Percentiles rank a stretch among this genome's conserved stretches.
These are phyloP conservation scores for Semnopithecus entellus DNA, from an alignment of 2,113 vertebrate genomes.

Conservation along the genomic window DNA sequence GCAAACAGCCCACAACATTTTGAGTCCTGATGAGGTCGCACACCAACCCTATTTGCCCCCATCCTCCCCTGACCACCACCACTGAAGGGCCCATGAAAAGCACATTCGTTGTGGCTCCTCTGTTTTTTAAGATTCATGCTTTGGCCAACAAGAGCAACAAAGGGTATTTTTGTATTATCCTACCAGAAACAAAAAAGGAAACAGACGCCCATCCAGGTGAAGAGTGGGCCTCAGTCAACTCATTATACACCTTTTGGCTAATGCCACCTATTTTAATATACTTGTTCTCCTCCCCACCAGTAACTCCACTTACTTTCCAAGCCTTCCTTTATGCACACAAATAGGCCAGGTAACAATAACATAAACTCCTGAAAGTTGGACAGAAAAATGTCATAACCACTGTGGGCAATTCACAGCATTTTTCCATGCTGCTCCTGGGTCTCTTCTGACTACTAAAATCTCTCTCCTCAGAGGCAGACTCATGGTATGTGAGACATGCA, in stretches of 20 bases:
- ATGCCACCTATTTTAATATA: constrained; percentile 1
- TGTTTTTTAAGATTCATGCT: constrained; percentile 38
- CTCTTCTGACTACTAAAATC: constrained; percentile 53
- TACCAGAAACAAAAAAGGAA: constrained; percentile 34
- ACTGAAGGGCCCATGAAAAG: constrained; percentile 19
- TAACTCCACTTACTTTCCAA: neutral
- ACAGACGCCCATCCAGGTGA: constrained; percentile 23
- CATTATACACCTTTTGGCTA: neutral
- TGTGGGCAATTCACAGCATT: constrained; percentile 38
- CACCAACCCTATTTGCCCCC: neutral
- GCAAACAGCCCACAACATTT: neutral
- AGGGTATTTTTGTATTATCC: constrained; percentile 41
- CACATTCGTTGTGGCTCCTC: neutral
- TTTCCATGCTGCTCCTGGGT: constrained; percentile 52
- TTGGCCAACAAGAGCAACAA: constrained; percentile 49
- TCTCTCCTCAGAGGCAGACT: neutral
- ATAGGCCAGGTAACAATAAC: constrained; percentile 74
- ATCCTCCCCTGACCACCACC: neutral
- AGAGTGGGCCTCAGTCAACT: constrained; percentile 25
- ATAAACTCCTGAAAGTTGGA: constrained; percentile 73
- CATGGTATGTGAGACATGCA: constrained; percentile 56
- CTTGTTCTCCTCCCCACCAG: neutral
- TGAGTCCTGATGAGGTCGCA: neutral
- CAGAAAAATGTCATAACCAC: constrained; percentile 64
- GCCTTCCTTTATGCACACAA: constrained; percentile 5